Conservation (phyloP, 2,113 vertebrate genomes). For the Paraplagusia blochii region DNA sequence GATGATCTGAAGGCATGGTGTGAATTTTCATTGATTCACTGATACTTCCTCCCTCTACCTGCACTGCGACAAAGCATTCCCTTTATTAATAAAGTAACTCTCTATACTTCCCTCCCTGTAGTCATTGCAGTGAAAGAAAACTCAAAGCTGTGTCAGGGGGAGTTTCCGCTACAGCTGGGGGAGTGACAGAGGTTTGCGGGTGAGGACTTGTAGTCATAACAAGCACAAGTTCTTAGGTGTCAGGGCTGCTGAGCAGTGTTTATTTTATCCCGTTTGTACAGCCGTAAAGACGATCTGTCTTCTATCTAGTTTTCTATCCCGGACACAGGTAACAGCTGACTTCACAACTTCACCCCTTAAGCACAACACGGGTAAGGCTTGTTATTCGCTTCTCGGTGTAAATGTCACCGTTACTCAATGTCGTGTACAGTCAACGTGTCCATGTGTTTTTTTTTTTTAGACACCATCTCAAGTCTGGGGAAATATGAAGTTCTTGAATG, state of each 20-base stretch:
- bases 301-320: neutral
- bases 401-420: too few species aligned
- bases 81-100: neutral
- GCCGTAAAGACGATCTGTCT: neutral
- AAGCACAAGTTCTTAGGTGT: neutral
- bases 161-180: constrained; percentile 65
- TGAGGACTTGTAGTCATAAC: constrained; percentile 24
- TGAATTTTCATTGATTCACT: neutral
- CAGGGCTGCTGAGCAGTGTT: constrained; percentile 2
- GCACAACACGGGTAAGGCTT: constrained; percentile 46
- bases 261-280: constrained; percentile 5
- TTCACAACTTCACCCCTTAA: constrained; percentile 6
- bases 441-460: neutral
- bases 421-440: neutral
- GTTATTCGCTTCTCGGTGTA: neutral
- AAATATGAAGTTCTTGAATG: constrained; percentile 61
- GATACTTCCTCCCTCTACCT: neutral
- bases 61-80: neutral
- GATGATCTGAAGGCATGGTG: too few species aligned
- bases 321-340: neutral
- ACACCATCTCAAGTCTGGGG: neutral
- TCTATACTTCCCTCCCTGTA: constrained; percentile 60
- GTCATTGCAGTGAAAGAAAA: constrained; percentile 44
- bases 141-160: constrained; percentile 30
- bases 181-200: constrained; percentile 24